Base-by-base conservation (phyloP, 2,888 invertebrate species). In the Coecobrya sp. region DNA sequence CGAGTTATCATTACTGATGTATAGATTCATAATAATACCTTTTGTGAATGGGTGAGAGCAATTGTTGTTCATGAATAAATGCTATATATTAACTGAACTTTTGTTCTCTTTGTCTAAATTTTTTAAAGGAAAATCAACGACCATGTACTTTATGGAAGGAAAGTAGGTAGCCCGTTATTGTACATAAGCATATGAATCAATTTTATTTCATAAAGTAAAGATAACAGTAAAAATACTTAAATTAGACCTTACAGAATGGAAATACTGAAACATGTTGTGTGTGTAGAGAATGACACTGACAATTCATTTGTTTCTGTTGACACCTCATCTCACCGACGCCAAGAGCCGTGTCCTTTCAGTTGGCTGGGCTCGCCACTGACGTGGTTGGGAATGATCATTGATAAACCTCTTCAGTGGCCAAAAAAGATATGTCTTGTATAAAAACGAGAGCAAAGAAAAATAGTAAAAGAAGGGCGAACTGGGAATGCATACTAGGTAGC, bases 351-450 rank as follows among this genome's bases (percentile, higher is more conserved):
- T 92, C 25, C 92, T 76, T 49, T 92, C 92, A 70, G 49, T 92
- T 22, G 25, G 55, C 3, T 30, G 73, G 11, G 52, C 27, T 16
- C 87, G 25, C 11, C 62, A 42, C 7, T 25, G 70, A 1, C 22
- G 92, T 30, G 76, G 92, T 36, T 70, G 68, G n/a, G 88, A 92
- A 49, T 88, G 73, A 22, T 93, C 93, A 55, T 92, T 86, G 16
- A 93, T 86, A 55, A 92, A 93, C 65, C 59, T 76, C 42, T 91
- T 92, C 30, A 93, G 45, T 11, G 93, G 93, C 93, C 93, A 93
- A 27, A 93, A 93, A 16, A 93, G 59, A 65, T 62, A 93, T 11
- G 30, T 62, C 73, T 93, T 92, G 86, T 82, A 93, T 19, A 89
- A 22, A 30, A 90, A 76, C 22, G 85, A 59, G 62, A 93, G 22